Evolutionary conservation across 1,140 invertebrate genomes (phyloP), one percentile per base, ranked within the genome.

Genomic region (Drosophila athabasca): DNA sequence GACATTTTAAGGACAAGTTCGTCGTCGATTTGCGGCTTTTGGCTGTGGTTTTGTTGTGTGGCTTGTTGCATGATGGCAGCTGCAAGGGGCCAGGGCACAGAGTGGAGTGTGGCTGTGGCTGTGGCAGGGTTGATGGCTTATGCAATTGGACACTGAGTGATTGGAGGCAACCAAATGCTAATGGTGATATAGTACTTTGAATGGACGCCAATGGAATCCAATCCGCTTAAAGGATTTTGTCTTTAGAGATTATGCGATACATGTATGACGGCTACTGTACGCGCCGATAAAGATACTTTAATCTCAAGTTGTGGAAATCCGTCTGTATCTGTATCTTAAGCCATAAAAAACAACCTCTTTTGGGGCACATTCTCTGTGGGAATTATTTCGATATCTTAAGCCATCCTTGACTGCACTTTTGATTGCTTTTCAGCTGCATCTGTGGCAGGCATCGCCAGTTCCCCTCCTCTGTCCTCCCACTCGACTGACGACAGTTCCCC

Each of bases 1-100:
- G 83, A 88, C 83, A 88, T 88, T 88, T 88, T 88, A 88, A 88
- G 83, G 83, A 88, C 83, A 88, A 88, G 83, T 88, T 88, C 83
- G 82, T 76, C 70, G 62, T 71, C 46, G 49, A 54, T 72, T 39
- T 69, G 55, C 45, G 61, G 51, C 59, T 52, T 68, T 49, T 29
- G 39, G 53, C 26, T 75, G 22, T 43, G 53, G 58, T 60, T 68
- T 58, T 55, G 17, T 19, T 26, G 24, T 31, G 22, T 24, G 55
- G 35, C 45, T 49, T 45, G 61, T 62, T 49, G 24, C n/a, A 26
- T 7, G 13, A n/a, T n/a, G 19, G 9, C 19, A 9, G 43, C 31
- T 44, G 31, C 24, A 15, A 24, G 11, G 1, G 11, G 7, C n/a
- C 22, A 24, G 22, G n/a, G 55, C 2, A 17, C n/a, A 24, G 35